Conservation (phyloP, 2,113 vertebrate species). For the Elephas maximus region DNA sequence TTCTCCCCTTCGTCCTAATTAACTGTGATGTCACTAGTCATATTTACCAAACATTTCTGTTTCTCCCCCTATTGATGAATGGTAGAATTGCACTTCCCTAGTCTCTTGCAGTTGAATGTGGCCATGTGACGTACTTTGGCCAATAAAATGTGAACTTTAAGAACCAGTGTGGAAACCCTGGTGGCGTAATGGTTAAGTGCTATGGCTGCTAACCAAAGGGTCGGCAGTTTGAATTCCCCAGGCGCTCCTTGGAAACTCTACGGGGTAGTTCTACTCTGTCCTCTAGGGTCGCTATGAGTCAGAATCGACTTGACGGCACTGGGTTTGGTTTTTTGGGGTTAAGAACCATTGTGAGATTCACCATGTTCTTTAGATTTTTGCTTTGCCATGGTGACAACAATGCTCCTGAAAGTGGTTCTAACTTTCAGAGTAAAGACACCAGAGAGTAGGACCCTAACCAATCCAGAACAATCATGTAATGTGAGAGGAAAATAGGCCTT, state of each 20-base stretch:
- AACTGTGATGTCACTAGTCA: not conserved
- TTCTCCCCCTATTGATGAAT: slow-evolving; percentile 3
- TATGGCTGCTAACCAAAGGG: too few relatives aligned
- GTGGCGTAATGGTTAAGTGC: too few relatives aligned
- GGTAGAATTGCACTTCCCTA: not conserved
- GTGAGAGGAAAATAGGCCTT: slow-evolving; percentile 3
- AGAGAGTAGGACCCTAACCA: not conserved
- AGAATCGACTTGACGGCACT: too few relatives aligned
- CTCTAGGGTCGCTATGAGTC: too few relatives aligned
- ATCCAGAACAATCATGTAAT: not conserved
- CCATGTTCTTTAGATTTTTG: not conserved
- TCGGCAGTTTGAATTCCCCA: too few relatives aligned
- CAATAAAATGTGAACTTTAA: slow-evolving; percentile 20
- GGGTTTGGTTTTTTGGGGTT: too few relatives aligned
- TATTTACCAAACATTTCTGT: not conserved
- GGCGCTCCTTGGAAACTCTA: too few relatives aligned
- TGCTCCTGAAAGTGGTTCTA: not conserved
- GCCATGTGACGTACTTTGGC: not conserved
- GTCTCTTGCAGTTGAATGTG: not conserved
- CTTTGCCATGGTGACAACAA: not conserved
- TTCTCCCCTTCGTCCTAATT: not conserved
- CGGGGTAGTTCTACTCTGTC: too few relatives aligned
- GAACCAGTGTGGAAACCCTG: not conserved
- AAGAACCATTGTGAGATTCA: not conserved
- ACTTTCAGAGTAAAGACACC: not conserved